These are phyloP conservation scores for Poeciliopsis paucimaculata DNA, from an alignment of 2,797 vertebrate species.

Conservation along the genomic window DNA sequence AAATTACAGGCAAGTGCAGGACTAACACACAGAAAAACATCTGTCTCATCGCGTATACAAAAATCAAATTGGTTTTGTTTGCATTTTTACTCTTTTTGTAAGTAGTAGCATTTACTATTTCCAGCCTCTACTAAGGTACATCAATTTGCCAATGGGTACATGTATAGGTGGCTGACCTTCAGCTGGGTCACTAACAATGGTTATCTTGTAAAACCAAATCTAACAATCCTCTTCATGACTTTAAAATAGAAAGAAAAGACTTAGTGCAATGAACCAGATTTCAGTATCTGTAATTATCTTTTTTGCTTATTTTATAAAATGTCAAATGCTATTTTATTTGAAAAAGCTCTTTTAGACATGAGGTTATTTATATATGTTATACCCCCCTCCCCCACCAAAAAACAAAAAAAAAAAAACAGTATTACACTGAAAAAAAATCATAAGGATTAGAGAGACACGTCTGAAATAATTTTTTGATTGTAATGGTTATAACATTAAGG, in stretches of 20 bases:
- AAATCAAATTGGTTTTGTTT: neutral
- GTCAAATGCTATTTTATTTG: neutral
- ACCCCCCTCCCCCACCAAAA: neutral
- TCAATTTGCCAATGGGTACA: neutral
- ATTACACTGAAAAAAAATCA: neutral
- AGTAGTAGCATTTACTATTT: neutral
- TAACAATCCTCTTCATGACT: neutral
- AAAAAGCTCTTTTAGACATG: neutral
- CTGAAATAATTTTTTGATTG: neutral
- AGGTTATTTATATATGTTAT: neutral
- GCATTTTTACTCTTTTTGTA: neutral
- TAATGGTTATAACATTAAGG: neutral
- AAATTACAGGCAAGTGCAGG: neutral
- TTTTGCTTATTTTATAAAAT: neutral
- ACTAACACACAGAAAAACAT: neutral
- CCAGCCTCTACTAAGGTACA: neutral
- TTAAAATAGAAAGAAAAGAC: neutral
- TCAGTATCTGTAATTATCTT: neutral
- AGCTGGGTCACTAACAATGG: neutral
- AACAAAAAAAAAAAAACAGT: neutral
- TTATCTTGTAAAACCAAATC: neutral
- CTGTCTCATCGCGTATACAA: neutral
- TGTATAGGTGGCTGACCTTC: neutral
- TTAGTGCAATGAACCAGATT: neutral
- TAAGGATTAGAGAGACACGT: too few relatives aligned